phyloP scores from a whole-genome alignment of 1,140 invertebrate genomes.

The Lucilia cuprina region DNA sequence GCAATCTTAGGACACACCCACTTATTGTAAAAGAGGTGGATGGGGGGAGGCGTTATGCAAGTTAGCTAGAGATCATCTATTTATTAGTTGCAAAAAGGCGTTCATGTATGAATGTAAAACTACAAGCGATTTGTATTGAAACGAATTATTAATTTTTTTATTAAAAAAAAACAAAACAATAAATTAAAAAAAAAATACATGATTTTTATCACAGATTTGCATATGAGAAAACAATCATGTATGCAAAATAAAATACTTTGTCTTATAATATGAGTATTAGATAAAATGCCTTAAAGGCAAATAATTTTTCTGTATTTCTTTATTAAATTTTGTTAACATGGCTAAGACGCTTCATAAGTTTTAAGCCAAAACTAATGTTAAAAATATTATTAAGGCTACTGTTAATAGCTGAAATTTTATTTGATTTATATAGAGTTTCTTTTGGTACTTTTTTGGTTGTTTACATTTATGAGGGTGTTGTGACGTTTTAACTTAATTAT shows the following conservation, averaged over 20 bases:
- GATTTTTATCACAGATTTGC: constrained; percentile 8
- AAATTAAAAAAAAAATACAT: background rate
- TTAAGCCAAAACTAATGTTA: background rate
- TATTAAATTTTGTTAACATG: background rate
- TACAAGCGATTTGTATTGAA: background rate
- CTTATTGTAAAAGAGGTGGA: background rate
- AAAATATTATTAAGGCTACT: background rate
- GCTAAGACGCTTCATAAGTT: background rate
- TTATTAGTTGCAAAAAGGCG: background rate
- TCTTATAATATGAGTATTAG: background rate
- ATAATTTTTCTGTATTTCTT: background rate
- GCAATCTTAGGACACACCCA: constrained; percentile 12
- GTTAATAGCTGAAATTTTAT: background rate
- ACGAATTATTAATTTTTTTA: background rate
- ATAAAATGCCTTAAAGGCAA: constrained; percentile 5
- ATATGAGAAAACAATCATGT: constrained; percentile 1
- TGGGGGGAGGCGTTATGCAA: too few species aligned
- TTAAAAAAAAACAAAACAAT: too few species aligned
- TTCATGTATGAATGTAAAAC: background rate
- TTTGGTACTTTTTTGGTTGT: too few species aligned
- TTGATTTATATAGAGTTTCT: too few species aligned
- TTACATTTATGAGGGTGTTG: too few species aligned
- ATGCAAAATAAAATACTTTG: background rate
- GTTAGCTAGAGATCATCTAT: too few species aligned
- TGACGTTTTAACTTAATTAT: too few species aligned